phyloP scores from a whole-genome alignment of 2,797 vertebrate genomes.

The Aythya fuligula region DNA sequence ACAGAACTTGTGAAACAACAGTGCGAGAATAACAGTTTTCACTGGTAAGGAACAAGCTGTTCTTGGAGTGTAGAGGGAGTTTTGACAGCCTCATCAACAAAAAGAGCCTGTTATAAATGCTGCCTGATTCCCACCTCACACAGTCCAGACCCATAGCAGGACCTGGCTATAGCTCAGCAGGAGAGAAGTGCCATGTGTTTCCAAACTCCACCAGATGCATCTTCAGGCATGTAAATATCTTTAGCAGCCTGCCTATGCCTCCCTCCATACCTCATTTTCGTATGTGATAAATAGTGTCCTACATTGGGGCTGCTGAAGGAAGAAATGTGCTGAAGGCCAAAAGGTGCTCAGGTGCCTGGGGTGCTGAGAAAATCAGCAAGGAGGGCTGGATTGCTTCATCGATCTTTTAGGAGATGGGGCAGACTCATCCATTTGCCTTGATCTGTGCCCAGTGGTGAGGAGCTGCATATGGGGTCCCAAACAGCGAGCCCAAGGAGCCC shows the following conservation, averaged over 20 bases:
- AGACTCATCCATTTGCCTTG: not conserved
- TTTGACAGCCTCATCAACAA: slow-evolving; percentile 10
- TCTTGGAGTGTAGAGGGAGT: not conserved
- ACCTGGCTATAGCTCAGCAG: not conserved
- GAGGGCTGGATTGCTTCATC: not conserved
- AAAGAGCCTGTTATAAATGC: not conserved
- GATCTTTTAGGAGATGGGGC: not conserved
- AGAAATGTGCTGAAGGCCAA: not conserved
- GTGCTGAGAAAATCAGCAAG: not conserved
- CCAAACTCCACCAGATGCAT: not conserved
- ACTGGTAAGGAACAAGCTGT: slow-evolving; percentile 59
- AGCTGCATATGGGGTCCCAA: not conserved
- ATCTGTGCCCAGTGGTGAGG: not conserved
- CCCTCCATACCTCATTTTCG: not conserved
- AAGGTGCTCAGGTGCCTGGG: not conserved
- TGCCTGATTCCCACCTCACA: not conserved
- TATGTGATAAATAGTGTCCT: not conserved
- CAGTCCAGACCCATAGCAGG: not conserved
- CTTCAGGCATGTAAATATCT: not conserved
- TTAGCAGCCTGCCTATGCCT: not conserved
- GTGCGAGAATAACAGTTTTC: slow-evolving; percentile 30
- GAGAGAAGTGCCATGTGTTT: not conserved
- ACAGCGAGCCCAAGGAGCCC: not conserved
- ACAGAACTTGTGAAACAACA: slow-evolving; percentile 57
- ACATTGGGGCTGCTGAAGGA: not conserved